A percentile compares a stretch with the other conserved stretches of the same genome.
Evolutionary conservation across 1,140 invertebrate species (phyloP).

Genomic region (Aphis craccivora): DNA sequence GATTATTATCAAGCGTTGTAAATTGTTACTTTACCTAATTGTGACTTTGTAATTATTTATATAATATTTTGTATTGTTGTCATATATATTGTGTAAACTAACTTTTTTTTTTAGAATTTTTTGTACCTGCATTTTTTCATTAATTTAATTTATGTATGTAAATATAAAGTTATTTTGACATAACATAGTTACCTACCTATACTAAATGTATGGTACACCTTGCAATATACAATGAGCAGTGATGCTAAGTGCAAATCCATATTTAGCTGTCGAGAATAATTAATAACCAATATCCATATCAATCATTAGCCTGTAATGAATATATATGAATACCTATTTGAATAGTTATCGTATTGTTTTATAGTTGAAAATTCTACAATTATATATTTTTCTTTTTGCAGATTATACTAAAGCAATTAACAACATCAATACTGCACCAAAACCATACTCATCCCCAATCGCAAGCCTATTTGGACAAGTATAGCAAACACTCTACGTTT

Average conservation of each 20-base stretch:
- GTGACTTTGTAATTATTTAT: too few species aligned
- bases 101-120: neutral
- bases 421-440: neutral
- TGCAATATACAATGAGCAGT: neutral
- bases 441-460: too few species aligned
- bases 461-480: neutral
- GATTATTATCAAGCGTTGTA: neutral
- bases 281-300: neutral
- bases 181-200: neutral
- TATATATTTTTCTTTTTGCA: neutral
- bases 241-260: neutral
- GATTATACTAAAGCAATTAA: neutral
- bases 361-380: neutral
- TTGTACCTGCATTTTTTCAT: too few species aligned
- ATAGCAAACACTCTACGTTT: neutral
- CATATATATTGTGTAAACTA: neutral
- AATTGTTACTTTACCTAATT: too few species aligned
- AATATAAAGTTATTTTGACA: neutral
- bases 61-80: too few species aligned
- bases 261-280: neutral
- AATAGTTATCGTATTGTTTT: neutral
- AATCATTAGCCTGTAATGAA: too few species aligned
- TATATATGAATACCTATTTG: neutral
- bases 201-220: neutral
- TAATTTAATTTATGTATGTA: neutral